Evolutionary conservation across 2,113 vertebrate species (phyloP).

Genomic region (Plecotus auritus): DNA sequence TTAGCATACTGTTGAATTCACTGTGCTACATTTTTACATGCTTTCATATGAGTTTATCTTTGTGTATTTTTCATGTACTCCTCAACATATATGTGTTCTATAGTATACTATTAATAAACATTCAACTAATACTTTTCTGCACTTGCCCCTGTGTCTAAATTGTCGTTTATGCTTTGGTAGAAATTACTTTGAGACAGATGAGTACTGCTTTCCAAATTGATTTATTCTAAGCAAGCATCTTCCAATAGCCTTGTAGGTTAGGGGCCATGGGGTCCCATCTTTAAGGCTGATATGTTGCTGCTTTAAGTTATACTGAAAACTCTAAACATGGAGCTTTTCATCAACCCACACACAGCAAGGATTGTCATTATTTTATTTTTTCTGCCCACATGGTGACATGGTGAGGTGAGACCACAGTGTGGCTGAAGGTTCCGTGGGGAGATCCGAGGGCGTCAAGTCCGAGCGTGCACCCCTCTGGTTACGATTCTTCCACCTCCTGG

Average conservation of each 20-base stretch:
- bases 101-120: background rate
- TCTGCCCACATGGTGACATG: background rate
- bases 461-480: conserved; percentile 58
- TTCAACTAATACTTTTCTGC: background rate
- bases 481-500: conserved; percentile 71
- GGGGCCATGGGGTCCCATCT: background rate
- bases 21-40: background rate
- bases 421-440: conserved; percentile 56
- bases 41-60: background rate
- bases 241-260: conserved; percentile 2
- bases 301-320: conserved; percentile 50
- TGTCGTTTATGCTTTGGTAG: background rate
- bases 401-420: background rate
- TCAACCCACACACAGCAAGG: background rate
- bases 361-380: background rate
- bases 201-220: background rate
- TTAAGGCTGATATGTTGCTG: background rate
- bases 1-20: background rate
- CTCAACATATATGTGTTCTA: background rate
- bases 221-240: conserved; percentile 34
- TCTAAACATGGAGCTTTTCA: conserved; percentile 1
- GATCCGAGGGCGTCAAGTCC: conserved; percentile 55
- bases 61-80: background rate
- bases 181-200: conserved; percentile 43
- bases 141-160: background rate